Base-by-base conservation (phyloP, 2,797 vertebrate genomes). In the Pelochelys cantorii region DNA sequence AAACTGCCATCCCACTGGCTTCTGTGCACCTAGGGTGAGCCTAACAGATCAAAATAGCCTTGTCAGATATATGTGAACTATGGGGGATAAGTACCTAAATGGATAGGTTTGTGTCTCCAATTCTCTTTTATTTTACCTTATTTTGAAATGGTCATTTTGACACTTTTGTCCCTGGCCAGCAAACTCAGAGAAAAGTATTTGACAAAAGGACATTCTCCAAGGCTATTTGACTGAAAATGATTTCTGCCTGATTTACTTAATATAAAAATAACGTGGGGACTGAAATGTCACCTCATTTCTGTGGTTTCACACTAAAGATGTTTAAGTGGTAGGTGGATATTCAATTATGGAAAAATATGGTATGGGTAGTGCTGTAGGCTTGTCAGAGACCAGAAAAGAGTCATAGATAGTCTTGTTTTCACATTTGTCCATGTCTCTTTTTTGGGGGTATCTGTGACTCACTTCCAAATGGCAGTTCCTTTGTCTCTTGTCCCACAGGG, bases 221-320 rank as follows among this genome's bases (percentile, higher is more conserved):
- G 59, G 77, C 42, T 53, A 83, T 22, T 65, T 85, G 6, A 75
- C 14, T 95, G 83, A 81, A 91, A 93, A 74, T 89, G 88, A 85
- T 62, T 84, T 90, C 91, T 90, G 48, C 62, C 68, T 84, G 87
- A 62, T 29, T 93, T 75, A 48, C 8, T 34, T 80, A 85, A 37
- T 84, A 59, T n/a, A 65, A 90, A 78, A 57, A 78, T 52, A 55
- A 5, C 55, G 12, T 2, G 2, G 34, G 7, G 27, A 62, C 14
- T 83, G 85, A 75, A 55, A 79, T n/a, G 8, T 22, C 7, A 17
- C 22, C 18, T 71, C 18, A 27, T 13, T 81, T 34, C n/a, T 48
- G 29, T 56, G 54, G 77, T 15, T 77, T 86, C 68, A 48, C 54
- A 89, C 80, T 18, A 57, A 54, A 27, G 3, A 10, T 79, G 6